Conservation (phyloP, 2,113 vertebrate species). For the Columba livia region DNA sequence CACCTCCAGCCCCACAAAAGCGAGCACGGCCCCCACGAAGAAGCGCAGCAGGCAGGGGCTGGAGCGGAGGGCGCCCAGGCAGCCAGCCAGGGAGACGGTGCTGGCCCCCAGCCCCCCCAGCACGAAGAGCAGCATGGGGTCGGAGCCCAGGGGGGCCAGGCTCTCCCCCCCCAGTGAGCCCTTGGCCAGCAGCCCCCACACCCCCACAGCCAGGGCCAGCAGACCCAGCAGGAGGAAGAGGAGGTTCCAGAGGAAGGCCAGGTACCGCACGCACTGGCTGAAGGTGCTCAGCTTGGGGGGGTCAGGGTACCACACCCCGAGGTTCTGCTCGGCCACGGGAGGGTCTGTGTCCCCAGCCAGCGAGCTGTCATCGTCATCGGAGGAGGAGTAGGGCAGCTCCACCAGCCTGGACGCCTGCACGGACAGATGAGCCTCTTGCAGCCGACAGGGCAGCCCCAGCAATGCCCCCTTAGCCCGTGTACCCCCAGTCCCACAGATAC, state of each 20-base stretch:
- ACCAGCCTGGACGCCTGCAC: background rate
- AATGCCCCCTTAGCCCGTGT: fast-evolving
- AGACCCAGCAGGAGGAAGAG: constrained; percentile 83
- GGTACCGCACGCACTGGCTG: constrained; percentile 77
- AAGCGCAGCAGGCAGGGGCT: constrained; percentile 80
- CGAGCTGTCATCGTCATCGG: background rate
- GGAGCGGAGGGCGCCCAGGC: constrained; percentile 83
- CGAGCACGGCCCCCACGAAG: constrained; percentile 73
- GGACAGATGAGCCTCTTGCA: fast-evolving
- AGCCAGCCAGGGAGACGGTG: constrained; percentile 80
- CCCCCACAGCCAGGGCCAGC: constrained; percentile 74
- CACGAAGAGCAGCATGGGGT: constrained; percentile 85
- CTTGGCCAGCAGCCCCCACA: constrained; percentile 89
- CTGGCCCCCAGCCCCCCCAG: constrained; percentile 75
- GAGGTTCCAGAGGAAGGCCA: constrained; percentile 82
- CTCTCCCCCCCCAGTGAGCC: constrained; percentile 74
- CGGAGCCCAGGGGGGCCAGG: constrained; percentile 72
- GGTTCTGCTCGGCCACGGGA: fast-evolving
- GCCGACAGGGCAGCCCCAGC: background rate
- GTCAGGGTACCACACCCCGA: fast-evolving
- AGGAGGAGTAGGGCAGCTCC: background rate
- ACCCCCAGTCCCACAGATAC: background rate
- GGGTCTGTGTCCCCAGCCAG: background rate
- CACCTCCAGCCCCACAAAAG: constrained; percentile 73
- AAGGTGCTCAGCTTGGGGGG: background rate